A percentile compares a stretch with the other conserved stretches of the same genome.
Evolutionary conservation across 2,888 invertebrate genomes (phyloP).

Genomic region (Troides helena): DNA sequence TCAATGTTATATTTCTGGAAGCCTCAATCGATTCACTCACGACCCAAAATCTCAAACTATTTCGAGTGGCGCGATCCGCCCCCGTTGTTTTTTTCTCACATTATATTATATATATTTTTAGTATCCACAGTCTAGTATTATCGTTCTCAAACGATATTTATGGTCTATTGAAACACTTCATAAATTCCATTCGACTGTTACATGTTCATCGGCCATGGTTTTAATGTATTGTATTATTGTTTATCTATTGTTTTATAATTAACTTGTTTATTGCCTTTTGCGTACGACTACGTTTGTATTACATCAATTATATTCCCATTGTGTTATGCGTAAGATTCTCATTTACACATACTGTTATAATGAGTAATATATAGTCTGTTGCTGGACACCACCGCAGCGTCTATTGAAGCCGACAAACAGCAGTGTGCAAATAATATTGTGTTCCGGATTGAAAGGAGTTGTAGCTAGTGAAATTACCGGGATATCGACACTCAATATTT

Average conservation of each 20-base stretch:
- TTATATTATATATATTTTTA: slow-evolving; percentile 26
- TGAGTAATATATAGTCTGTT: too few species aligned
- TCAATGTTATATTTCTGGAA: slow-evolving; percentile 36
- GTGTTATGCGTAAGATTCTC: too few species aligned
- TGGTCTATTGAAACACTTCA: slow-evolving; percentile 23
- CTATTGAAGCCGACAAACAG: too few species aligned
- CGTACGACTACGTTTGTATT: too few species aligned
- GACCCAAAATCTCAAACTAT: slow-evolving; percentile 33
- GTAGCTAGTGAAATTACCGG: too few species aligned
- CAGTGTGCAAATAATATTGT: too few species aligned
- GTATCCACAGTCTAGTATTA: slow-evolving; percentile 11
- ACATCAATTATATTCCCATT: too few species aligned
- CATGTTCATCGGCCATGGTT: neutral
- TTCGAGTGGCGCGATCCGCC: slow-evolving; percentile 34
- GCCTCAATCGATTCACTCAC: slow-evolving; percentile 15
- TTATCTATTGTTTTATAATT: slow-evolving; percentile 5
- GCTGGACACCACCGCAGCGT: too few species aligned
- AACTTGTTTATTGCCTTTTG: too few species aligned
- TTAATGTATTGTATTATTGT: neutral
- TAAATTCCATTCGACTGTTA: slow-evolving; percentile 21
- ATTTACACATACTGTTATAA: too few species aligned
- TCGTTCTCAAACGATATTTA: slow-evolving; percentile 22
- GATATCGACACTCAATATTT: too few species aligned
- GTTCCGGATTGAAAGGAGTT: too few species aligned
- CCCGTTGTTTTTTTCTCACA: slow-evolving; percentile 30